Conservation (phyloP, 2,797 vertebrate species). For the Enteromius viviparus region DNA sequence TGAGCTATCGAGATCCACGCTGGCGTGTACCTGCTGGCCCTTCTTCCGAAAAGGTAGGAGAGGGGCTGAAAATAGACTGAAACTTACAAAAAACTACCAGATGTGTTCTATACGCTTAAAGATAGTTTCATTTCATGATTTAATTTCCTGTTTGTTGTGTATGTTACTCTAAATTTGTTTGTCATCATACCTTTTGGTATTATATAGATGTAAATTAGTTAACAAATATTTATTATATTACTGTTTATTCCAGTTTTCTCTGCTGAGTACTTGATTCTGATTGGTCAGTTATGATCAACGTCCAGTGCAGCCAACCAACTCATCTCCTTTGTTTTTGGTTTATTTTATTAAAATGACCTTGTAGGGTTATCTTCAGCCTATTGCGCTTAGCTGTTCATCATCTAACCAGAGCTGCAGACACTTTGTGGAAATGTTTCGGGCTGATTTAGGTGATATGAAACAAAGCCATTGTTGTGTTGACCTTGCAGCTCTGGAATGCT, state of each 20-base stretch:
- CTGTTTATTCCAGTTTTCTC: background rate
- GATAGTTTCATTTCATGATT: background rate
- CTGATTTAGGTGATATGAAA: conserved; percentile 24
- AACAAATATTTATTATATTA: background rate
- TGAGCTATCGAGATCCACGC: conserved; percentile 44
- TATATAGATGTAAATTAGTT: background rate
- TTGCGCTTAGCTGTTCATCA: background rate
- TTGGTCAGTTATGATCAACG: background rate
- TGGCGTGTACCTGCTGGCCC: conserved; percentile 64
- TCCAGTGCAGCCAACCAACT: background rate
- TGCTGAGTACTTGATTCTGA: background rate
- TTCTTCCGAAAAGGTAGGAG: conserved; percentile 60
- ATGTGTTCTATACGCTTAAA: background rate
- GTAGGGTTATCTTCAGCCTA: background rate
- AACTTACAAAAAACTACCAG: background rate
- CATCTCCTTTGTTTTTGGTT: background rate
- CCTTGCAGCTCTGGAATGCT: conserved; percentile 32
- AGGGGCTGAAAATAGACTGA: background rate
- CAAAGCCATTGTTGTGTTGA: conserved; percentile 26
- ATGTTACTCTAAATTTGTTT: background rate
- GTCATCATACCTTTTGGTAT: background rate
- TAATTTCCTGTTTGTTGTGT: background rate
- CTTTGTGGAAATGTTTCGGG: background rate
- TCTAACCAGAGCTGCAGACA: conserved; percentile 1
- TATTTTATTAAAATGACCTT: background rate